These are phyloP conservation scores for Alexandromys fortis DNA, from an alignment of 2,113 vertebrate genomes.

Conservation along the genomic window DNA sequence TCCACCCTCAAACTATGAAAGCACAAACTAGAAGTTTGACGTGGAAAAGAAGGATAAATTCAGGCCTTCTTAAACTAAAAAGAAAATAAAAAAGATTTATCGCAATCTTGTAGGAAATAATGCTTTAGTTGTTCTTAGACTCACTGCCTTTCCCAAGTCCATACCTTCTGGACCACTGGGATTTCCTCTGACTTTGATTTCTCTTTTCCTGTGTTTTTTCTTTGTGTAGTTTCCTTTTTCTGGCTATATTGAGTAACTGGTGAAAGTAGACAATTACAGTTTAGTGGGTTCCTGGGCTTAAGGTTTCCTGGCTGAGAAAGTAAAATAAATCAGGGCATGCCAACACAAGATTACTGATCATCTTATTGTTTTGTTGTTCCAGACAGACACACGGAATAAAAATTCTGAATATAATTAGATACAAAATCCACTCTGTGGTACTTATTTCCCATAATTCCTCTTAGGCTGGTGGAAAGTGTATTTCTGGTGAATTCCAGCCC, in stretches of 20 bases:
- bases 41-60: not conserved
- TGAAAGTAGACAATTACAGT: not conserved
- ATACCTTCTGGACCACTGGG: not conserved
- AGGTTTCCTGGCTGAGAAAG: conserved; percentile 1
- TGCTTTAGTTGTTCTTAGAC: conserved; percentile 37
- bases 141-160: not conserved
- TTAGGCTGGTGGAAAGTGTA: not conserved
- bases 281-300: not conserved
- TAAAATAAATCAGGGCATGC: not conserved
- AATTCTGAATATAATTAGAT: not conserved
- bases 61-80: conserved; percentile 41
- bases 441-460: not conserved
- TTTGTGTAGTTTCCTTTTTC: conserved; percentile 1
- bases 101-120: not conserved
- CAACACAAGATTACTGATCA: not conserved
- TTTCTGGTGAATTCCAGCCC: not conserved
- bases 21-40: not conserved
- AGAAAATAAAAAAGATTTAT: conserved; percentile 31
- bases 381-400: not conserved
- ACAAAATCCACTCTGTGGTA: not conserved
- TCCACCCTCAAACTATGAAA: not conserved
- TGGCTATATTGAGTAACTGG: conserved; percentile 24
- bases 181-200: conserved; percentile 45
- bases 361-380: conserved; percentile 45
- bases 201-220: conserved; percentile 6